Conservation (phyloP, 2,797 vertebrate genomes). For the Brachyrhaphis roseni region DNA sequence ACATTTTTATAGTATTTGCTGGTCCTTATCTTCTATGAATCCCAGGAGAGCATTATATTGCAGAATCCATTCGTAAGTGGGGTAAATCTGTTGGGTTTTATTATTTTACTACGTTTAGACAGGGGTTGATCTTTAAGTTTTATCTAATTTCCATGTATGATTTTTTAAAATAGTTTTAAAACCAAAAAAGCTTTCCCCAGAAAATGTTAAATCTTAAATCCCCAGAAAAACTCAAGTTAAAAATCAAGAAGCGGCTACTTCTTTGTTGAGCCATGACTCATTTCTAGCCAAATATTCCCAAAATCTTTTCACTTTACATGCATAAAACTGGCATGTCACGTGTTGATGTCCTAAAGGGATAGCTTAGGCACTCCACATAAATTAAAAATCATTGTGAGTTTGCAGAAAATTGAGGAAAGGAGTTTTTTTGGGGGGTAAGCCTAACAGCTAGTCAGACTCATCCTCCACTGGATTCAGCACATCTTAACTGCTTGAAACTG, state of each 20-base stretch:
- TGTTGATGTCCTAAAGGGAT: background rate
- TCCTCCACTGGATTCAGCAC: background rate
- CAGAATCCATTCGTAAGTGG: background rate
- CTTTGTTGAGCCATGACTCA: background rate
- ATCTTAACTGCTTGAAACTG: background rate
- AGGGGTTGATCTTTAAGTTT: background rate
- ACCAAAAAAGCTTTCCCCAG: background rate
- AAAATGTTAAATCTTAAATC: background rate
- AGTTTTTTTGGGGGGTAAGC: too few species aligned
- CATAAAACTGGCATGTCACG: background rate
- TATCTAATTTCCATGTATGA: background rate
- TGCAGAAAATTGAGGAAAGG: background rate
- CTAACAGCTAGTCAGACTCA: background rate
- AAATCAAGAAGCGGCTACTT: background rate
- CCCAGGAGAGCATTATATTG: background rate
- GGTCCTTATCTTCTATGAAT: too few species aligned
- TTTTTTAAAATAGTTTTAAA: background rate
- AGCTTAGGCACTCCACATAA: background rate
- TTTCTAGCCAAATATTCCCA: background rate
- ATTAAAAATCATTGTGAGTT: background rate
- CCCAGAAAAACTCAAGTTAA: background rate
- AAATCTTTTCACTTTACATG: background rate
- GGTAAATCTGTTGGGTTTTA: background rate
- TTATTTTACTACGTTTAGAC: background rate
- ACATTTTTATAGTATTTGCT: too few species aligned